Base-by-base conservation (phyloP, 2,113 vertebrate genomes). In the Rhadina sibilatrix region DNA sequence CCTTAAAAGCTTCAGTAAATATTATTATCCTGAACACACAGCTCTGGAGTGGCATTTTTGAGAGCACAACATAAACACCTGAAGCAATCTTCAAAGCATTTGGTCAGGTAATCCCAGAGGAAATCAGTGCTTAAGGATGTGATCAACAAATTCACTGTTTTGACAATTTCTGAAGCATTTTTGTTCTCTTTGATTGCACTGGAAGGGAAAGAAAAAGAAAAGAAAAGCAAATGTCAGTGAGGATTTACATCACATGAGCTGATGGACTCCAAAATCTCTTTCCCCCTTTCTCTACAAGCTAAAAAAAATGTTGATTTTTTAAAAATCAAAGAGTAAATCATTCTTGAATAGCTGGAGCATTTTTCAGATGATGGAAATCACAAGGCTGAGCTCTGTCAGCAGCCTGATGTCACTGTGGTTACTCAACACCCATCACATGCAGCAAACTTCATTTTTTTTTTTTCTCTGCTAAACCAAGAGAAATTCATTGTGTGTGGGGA, bases 71-170 rank as follows among this genome's bases (percentile, higher is more conserved):
- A 80, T 42, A 93, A 93, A 56, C 97, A 99, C 99, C 99, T 98
- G 97, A 99, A 98, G 93, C 98, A 98, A 33, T 97, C 97, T 96
- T 99, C 99, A 37, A 99, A 99, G 84, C 97, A 98, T 47, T 94
- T 97, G 5, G 98, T 99, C 98, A 99, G 98, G 89, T 99, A 99
- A 96, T 99, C 99, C 99, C 99, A 99, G 72, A 99, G 98, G 89
- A 99, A 99, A 97, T 99, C 99, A 2, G 98, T 98, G 97, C 98
- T 99, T 84, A 99, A 98, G 57, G 99, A 99, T 12, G 98, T 98
- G 97, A 99, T 98, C 35, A 99, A 96, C 97, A 99, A 96, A 70
- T 99, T 99, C 87, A 99, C 98, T 0, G 99, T 99, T 95, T 99
- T 99, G 82, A 99, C 99, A 42, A 99, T 99, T 98, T 99, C 99